Evolutionary conservation across 2,888 invertebrate species (phyloP), one percentile per base, ranked within the genome.

Genomic region (Tetranychus truncatus): DNA sequence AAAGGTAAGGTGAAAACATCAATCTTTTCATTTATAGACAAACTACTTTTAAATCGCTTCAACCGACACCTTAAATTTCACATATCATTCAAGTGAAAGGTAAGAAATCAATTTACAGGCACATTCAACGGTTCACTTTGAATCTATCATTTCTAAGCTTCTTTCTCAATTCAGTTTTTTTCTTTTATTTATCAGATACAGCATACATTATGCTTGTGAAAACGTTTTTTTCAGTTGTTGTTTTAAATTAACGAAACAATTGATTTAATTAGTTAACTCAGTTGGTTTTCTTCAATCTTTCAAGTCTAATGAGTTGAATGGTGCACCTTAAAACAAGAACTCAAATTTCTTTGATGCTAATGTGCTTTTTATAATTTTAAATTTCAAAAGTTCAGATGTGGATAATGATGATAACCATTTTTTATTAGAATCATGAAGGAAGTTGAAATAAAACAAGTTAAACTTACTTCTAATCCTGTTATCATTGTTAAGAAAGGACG

Each of bases 401-500:
- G 72, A 24, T 44, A 11, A 44, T n/a, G 44, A 11, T 18, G 66
- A 55, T 55, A 55, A 55, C 55, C 24, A 24, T 24, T 55, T 15
- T 55, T 15, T 15, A 15, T 11, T 9, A n/a, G n/a, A 69, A 69
- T 18, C 20, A 66, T 15, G 55, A 55, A 7, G 55, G 7, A 55
- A 55, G 15, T 55, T 55, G 55, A 55, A 55, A 15, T 15, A 9
- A 55, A 55, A 55, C 55, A 55, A 55, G 34, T 34, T 34, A 44
- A 45, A 77, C 81, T 79, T 80, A 84, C 89, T 86, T 91, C 90
- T 6, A 95, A 89, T 1, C 92, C 92, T 5, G 95, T 91, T 5
- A 95, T 84, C 76, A 91, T 86, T 0, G 93, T 92, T 34, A 96
- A 84, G 11, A 92, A 90, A 0, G 90, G 89, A 55, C 95, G 86